Evolutionary conservation across 2,113 vertebrate genomes (phyloP).

Genomic region (Monarcha castaneiventris): DNA sequence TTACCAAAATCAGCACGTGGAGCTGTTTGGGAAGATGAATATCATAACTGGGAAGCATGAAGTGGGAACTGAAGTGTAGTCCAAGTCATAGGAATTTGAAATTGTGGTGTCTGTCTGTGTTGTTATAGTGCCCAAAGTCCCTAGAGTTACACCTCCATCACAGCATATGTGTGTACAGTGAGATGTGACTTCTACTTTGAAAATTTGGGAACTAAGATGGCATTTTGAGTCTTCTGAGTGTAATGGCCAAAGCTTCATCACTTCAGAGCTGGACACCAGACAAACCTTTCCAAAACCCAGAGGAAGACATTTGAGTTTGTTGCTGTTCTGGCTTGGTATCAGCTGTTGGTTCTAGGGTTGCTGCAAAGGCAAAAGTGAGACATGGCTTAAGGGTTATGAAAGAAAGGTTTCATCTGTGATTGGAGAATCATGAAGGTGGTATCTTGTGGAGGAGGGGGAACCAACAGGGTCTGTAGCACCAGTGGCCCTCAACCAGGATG

Average conservation of each 20-base stretch:
- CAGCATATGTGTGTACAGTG: fast-evolving
- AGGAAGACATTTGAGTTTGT: not conserved
- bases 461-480: not conserved
- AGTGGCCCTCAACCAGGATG: not conserved
- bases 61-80: not conserved
- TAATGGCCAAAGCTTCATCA: not conserved
- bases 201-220: not conserved
- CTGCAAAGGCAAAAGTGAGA: not conserved
- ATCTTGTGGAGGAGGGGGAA: not conserved
- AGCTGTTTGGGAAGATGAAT: not conserved
- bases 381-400: not conserved
- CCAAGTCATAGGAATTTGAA: not conserved
- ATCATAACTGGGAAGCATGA: not conserved
- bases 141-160: not conserved
- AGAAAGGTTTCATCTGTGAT: not conserved
- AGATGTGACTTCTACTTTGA: not conserved
- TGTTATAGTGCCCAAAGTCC: fast-evolving
- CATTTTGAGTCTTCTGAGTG: not conserved
- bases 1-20: not conserved
- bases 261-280: not conserved
- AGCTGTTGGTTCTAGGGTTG: not conserved
- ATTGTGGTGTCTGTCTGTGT: not conserved
- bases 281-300: not conserved
- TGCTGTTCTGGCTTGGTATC: not conserved
- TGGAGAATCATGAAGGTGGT: not conserved